phyloP scores from a whole-genome alignment of 1,140 invertebrate species.

The Temnothorax curvispinosus region DNA sequence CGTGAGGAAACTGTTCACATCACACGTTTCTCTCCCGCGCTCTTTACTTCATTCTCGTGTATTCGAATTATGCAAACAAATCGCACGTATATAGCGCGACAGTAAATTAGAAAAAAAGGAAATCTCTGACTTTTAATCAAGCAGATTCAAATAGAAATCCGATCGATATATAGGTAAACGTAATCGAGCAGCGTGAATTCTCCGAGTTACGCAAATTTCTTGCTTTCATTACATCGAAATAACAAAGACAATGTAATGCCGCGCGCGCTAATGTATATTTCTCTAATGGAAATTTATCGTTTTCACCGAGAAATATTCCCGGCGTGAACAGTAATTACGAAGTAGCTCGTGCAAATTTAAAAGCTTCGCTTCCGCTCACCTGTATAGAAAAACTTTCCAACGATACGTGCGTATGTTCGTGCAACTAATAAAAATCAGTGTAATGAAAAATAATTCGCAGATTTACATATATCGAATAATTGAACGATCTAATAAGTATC shows the following conservation, averaged over 20 bases:
- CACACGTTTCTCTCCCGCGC: background rate
- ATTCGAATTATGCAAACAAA: background rate
- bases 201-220: background rate
- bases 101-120: background rate
- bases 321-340: background rate
- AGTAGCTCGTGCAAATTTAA: slow-evolving; percentile 3
- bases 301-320: slow-evolving; percentile 34
- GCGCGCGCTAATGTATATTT: background rate
- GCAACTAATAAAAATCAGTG: background rate
- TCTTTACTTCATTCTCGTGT: background rate
- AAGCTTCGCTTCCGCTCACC: background rate
- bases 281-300: slow-evolving; percentile 18
- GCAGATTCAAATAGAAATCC: background rate
- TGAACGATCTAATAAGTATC: background rate
- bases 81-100: background rate
- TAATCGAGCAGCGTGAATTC: background rate
- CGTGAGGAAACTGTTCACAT: slow-evolving; percentile 11
- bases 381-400: background rate
- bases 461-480: background rate
- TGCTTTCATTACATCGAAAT: background rate
- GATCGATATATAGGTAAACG: background rate
- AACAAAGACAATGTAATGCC: background rate
- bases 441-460: background rate
- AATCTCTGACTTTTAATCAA: background rate
- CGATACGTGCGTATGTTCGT: background rate